Base-by-base conservation (phyloP, 1,140 invertebrate genomes). In the Apis florea region DNA sequence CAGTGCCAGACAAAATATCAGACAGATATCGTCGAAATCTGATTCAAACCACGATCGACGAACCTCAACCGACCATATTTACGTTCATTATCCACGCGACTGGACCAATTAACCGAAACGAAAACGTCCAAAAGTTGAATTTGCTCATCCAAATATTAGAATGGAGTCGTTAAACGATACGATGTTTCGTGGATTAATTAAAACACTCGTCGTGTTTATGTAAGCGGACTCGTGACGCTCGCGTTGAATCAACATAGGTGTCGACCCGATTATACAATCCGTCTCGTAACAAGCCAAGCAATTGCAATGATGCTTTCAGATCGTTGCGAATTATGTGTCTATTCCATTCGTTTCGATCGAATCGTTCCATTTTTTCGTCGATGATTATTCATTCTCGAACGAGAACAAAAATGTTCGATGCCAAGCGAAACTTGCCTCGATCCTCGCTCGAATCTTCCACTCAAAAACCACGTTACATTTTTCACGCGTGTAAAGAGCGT, bases 111-210 rank as follows among this genome's bases (percentile, higher is more conserved):
- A 71, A 12, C 51, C 2, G 2, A 9, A 56, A 56, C 51, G 19
- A 15, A n/a, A 49, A 47, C 47, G 11, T 15, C 26, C 13, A n/a
- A 47, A 17, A 63, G 68, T 24, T 11, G 26, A 63, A 66, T 80
- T 54, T 74, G n/a, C 21, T 13, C 19, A 3, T 10, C 19, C 51
- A 49, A 73, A 80, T 70, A 80, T 17, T 66, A 6, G 40, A 5
- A 1, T 24, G 31, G 53, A 5, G 21, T 53, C 26, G 6, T 47
- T 66, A 73, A 80, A 58, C 58, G 19, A 31, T 40, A 63, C 59
- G 31, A 59, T 79, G 53, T 79, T 74, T 59, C 69, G 58, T 17
- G 79, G 61, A 66, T 85, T 86, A 68, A 83, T 86, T 85, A 82
- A 86, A 85, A 58, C 59, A n/a, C 47, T 15, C 53, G 15, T 12